Evolutionary conservation across 2,113 vertebrate genomes (phyloP).

Genomic region (Mirounga angustirostris): DNA sequence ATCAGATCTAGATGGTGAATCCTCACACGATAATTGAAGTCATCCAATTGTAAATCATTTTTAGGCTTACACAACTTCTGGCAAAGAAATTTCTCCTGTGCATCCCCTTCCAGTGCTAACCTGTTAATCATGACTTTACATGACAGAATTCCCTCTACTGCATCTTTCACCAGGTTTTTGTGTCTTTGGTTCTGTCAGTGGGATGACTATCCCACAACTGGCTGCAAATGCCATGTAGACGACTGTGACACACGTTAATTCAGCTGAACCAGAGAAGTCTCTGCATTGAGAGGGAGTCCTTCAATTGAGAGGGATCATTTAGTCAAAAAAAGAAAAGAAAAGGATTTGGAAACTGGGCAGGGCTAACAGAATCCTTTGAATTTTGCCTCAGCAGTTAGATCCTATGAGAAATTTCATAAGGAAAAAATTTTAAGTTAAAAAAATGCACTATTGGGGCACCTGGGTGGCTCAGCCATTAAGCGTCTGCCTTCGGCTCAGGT

Average conservation of each 20-base stretch:
- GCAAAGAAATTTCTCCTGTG: background rate
- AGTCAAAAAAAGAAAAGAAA: background rate
- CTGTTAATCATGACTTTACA: background rate
- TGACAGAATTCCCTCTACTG: background rate
- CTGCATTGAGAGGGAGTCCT: background rate
- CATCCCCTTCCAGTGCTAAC: background rate
- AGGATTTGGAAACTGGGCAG: background rate
- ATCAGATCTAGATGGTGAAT: background rate
- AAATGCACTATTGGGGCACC: background rate
- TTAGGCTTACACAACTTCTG: background rate
- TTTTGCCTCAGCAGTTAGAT: background rate
- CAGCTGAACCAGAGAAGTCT: background rate
- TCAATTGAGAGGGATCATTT: background rate
- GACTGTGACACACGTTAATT: background rate
- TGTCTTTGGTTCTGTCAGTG: background rate
- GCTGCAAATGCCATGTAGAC: background rate
- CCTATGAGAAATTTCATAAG: constrained; percentile 14
- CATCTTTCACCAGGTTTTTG: background rate
- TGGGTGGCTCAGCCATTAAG: no score
- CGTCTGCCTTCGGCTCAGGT: no score
- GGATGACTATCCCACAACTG: background rate
- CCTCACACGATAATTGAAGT: background rate
- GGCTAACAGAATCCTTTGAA: background rate
- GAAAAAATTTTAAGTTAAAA: background rate
- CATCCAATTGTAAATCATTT: background rate